phyloP scores from a whole-genome alignment of 2,888 invertebrate genomes.

The Volucella inflata region DNA sequence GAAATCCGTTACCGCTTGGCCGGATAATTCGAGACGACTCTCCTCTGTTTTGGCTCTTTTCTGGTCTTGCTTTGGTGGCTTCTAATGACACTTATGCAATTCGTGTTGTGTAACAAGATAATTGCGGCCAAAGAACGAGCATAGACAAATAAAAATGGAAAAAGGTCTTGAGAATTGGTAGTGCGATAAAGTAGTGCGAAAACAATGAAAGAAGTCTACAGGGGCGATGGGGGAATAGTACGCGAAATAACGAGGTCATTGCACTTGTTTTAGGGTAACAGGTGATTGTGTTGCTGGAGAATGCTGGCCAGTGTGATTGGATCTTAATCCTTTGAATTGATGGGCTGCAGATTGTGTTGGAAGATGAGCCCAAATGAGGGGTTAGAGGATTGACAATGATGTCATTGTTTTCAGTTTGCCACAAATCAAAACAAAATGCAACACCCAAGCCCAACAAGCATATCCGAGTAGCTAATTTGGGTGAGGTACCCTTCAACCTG shows the following conservation, averaged over 20 bases:
- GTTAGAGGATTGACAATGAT: too few species aligned
- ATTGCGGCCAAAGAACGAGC: slow-evolving; percentile 33
- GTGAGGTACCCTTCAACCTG: too few species aligned
- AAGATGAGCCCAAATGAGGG: too few species aligned
- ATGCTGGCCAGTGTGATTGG: neutral
- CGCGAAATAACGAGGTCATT: slow-evolving; percentile 29
- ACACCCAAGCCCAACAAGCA: too few species aligned
- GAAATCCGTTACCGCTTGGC: slow-evolving; percentile 10
- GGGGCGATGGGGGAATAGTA: neutral
- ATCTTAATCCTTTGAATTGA: neutral
- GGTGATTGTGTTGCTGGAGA: too few species aligned
- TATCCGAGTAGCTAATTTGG: too few species aligned
- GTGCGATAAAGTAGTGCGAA: slow-evolving; percentile 1
- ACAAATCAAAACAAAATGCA: too few species aligned
- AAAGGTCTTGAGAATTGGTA: slow-evolving; percentile 11
- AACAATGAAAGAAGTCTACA: neutral
- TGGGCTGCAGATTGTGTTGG: too few species aligned
- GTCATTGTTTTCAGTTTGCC: too few species aligned
- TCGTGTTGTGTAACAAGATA: slow-evolving; percentile 54
- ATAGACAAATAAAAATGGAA: slow-evolving; percentile 7
- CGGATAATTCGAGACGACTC: neutral
- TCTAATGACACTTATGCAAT: slow-evolving; percentile 68
- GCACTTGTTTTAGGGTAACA: neutral
- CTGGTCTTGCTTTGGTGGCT: slow-evolving; percentile 55
- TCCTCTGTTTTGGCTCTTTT: neutral